These are phyloP conservation scores for Ranitomeya variabilis DNA, from an alignment of 2,113 vertebrate genomes.

Conservation along the genomic window DNA sequence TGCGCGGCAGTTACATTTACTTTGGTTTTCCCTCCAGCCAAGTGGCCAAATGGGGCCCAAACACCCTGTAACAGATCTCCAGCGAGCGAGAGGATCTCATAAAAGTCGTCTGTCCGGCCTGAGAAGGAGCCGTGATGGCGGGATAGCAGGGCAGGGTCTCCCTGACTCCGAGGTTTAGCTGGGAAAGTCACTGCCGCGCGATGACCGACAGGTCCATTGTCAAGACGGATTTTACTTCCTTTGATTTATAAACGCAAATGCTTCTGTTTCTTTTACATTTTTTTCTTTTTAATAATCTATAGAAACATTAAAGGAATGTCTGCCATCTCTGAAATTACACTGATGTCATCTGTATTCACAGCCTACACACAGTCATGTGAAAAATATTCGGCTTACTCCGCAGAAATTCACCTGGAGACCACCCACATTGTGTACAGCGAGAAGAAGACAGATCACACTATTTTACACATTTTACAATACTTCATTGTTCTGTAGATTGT, in stretches of 20 bases:
- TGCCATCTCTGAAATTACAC: slow-evolving; percentile 26
- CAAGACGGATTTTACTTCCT: slow-evolving; percentile 20
- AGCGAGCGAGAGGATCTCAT: slow-evolving; percentile 59
- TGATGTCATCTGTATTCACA: slow-evolving; percentile 24
- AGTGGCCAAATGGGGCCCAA: slow-evolving; percentile 67
- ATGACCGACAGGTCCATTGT: slow-evolving; percentile 31
- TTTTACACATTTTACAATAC: too few species aligned
- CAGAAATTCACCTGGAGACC: neutral
- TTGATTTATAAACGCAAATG: slow-evolving; percentile 1
- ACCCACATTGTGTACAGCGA: neutral
- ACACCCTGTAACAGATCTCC: slow-evolving; percentile 64
- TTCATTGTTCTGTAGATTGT: too few species aligned
- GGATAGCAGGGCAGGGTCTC: slow-evolving; percentile 50
- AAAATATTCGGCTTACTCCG: slow-evolving; percentile 4
- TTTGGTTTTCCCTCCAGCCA: slow-evolving; percentile 55
- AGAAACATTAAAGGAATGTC: slow-evolving; percentile 32
- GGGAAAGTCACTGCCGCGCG: slow-evolving; percentile 8
- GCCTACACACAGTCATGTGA: neutral
- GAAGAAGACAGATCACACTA: neutral
- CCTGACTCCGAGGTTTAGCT: slow-evolving; percentile 6
- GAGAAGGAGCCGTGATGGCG: slow-evolving; percentile 67
- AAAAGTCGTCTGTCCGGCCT: slow-evolving; percentile 67
- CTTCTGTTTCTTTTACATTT: neutral
- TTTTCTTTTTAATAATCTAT: neutral
- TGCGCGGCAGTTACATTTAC: slow-evolving; percentile 67